phyloP scores from a whole-genome alignment of 2,888 invertebrate species.

The Drosophila quinaria region DNA sequence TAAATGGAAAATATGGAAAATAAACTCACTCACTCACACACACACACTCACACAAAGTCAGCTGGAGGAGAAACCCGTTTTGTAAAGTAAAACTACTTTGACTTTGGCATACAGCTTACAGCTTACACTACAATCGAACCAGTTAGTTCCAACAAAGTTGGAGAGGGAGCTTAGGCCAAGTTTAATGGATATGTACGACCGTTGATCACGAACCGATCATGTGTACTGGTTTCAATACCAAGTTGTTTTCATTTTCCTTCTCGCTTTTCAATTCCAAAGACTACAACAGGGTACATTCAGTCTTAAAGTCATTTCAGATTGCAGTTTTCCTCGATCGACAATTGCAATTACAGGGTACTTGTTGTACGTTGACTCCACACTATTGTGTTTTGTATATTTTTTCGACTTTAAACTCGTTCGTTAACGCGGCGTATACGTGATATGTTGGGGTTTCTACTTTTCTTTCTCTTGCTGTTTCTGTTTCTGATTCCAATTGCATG shows the following conservation, averaged over 20 bases:
- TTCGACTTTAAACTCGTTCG: constrained; percentile 21
- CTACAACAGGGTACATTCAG: constrained; percentile 3
- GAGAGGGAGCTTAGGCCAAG: constrained; percentile 58
- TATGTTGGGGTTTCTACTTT: constrained; percentile 24
- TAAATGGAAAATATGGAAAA: constrained; percentile 39
- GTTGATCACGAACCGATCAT: constrained; percentile 18
- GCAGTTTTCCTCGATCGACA: too few species aligned
- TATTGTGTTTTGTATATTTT: neutral
- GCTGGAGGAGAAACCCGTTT: constrained; percentile 60
- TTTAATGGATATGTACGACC: constrained; percentile 54
- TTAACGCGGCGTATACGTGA: constrained; percentile 49
- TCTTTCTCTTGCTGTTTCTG: neutral
- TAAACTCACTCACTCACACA: constrained; percentile 24
- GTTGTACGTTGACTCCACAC: neutral
- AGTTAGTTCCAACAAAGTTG: constrained; percentile 32
- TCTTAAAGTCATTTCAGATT: neutral
- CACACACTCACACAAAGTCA: constrained; percentile 13
- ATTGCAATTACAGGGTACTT: constrained; percentile 20
- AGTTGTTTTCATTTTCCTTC: constrained; percentile 6
- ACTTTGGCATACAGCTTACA: constrained; percentile 61
- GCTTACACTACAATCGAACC: constrained; percentile 43
- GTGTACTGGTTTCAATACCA: constrained; percentile 29
- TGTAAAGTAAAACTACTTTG: constrained; percentile 61
- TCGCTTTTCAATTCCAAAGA: neutral
- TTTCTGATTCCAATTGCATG: constrained; percentile 10